phyloP scores from a whole-genome alignment of 1,140 invertebrate genomes.

The Drosophila trapezifrons region DNA sequence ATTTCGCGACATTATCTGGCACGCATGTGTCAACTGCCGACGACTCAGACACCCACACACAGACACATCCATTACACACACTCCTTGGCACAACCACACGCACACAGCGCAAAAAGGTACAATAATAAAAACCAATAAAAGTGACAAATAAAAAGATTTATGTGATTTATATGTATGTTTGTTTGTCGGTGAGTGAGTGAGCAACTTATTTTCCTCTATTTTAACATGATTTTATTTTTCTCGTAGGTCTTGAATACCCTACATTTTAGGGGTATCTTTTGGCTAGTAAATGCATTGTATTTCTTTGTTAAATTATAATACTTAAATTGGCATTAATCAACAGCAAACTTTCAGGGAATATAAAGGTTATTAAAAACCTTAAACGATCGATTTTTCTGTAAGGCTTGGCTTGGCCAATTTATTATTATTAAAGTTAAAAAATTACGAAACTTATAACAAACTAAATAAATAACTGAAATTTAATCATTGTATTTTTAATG shows the following conservation, averaged over 20 bases:
- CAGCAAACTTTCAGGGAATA: no score
- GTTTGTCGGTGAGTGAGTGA: constrained; percentile 29
- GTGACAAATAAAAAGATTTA: constrained; percentile 82
- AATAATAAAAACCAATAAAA: constrained; percentile 83
- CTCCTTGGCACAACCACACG: not conserved
- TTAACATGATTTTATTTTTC: constrained; percentile 30
- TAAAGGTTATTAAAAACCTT: no score
- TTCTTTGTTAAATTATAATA: no score
- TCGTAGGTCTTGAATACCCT: not conserved
- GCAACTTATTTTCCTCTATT: constrained; percentile 54
- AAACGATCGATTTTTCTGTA: no score
- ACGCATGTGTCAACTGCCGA: constrained; percentile 77
- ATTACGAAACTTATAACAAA: no score
- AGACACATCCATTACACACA: constrained; percentile 3
- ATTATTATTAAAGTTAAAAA: no score
- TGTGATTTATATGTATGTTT: constrained; percentile 60
- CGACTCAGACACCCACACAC: constrained; percentile 33
- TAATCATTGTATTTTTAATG: no score
- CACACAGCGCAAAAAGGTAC: constrained; percentile 62
- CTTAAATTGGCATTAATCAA: no score
- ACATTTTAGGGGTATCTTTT: not conserved
- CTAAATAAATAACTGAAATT: no score
- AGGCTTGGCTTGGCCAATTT: no score
- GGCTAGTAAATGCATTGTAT: not conserved
- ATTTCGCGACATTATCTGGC: constrained; percentile 71